Evolutionary conservation across 1,140 invertebrate genomes (phyloP), one percentile per base, ranked within the genome.

Genomic region (Gryllus bimaculatus): DNA sequence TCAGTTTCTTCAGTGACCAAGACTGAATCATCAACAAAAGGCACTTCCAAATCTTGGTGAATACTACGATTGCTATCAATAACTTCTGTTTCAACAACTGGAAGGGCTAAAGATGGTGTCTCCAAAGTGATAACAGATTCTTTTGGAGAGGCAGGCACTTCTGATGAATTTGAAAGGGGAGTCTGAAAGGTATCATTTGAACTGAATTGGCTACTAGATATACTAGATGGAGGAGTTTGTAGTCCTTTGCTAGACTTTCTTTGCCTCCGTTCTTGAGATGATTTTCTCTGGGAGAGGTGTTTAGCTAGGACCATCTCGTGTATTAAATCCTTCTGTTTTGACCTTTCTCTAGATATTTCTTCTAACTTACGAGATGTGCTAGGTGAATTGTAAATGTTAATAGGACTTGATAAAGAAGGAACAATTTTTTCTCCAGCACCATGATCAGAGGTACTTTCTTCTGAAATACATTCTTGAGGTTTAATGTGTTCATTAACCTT

Each of bases 301-400:
- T 93, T 93, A 78, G 92, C 92, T 90, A 94, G 92, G 47, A 95
- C 89, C 83, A 95, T 87, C 84, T 94, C 92, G 82, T 93, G 91
- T 80, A 93, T 91, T 7, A 93, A 84, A 84, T 90, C 90, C 82
- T 92, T 92, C 82, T 93, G 91, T 84, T 92, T 91, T 8, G 87
- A 88, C 75, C 92, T 87, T 83, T 93, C 90, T 83, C 89, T 89
- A 10, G 88, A 90, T 13, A 92, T 87, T 85, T 92, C 90, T 83
- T 92, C 90, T 66, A 93, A 84, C 83, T 90, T 90, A 54, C 88
- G 84, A 1, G 86, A 87, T 8, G 89, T 90, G 48, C 74, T 49
- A n/a, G 76, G 76, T 8, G 76, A 77, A 77, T 54, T 77, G 47
- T 48, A 77, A 77, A 8, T 12, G 10, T 20, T 13, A 48, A 18